phyloP scores from a whole-genome alignment of 2,113 vertebrate genomes.

The Craseonycteris thonglongyai region DNA sequence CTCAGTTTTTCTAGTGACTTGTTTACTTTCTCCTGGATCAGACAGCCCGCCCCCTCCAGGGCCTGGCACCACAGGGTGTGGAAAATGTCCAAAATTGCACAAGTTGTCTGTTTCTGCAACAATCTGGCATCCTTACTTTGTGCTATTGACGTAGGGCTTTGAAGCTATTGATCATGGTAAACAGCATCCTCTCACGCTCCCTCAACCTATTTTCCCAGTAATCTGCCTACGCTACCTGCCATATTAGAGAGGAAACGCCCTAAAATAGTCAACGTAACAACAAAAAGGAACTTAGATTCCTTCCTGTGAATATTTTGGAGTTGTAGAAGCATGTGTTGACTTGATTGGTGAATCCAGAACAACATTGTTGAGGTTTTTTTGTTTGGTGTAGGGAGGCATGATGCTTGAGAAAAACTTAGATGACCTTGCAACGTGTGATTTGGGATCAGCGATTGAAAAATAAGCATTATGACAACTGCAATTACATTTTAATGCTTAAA shows the following conservation, averaged over 20 bases:
- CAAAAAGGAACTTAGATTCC: not conserved
- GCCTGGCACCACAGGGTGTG: not conserved
- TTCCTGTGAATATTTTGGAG: not conserved
- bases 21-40: not conserved
- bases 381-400: not conserved
- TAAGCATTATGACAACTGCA: constrained; percentile 11
- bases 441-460: constrained; percentile 26
- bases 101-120: not conserved
- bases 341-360: not conserved
- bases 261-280: not conserved
- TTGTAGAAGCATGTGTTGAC: not conserved
- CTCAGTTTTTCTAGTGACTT: not conserved
- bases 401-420: not conserved
- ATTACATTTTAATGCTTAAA: constrained; percentile 35
- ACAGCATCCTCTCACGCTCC: not conserved
- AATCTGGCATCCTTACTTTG: not conserved
- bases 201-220: not conserved
- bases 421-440: not conserved
- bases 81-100: not conserved
- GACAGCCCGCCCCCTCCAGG: not conserved
- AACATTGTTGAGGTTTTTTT: not conserved
- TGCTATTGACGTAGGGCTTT: not conserved
- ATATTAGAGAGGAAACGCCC: not conserved
- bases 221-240: not conserved
- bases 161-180: not conserved